phyloP scores from a whole-genome alignment of 1,140 invertebrate species.

The Chironomus tepperi region DNA sequence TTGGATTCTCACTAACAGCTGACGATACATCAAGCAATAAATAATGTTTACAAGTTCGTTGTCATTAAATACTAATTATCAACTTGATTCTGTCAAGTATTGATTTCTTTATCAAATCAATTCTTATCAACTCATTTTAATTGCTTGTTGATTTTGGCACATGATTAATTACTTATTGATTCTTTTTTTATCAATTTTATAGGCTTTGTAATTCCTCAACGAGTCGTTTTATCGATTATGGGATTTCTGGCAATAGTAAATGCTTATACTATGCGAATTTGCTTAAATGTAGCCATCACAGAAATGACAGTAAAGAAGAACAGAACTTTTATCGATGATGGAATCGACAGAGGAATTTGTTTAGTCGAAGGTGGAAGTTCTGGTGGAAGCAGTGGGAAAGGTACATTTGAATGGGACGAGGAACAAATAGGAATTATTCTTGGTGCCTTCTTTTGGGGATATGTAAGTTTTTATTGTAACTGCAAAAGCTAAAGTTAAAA shows the following conservation, averaged over 20 bases:
- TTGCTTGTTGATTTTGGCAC: not conserved
- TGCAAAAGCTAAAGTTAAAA: no score
- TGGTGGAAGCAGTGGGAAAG: conserved; percentile 25
- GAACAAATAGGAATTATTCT: conserved; percentile 47
- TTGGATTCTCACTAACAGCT: not conserved
- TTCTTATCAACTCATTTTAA: no score
- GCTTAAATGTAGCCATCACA: conserved; percentile 81
- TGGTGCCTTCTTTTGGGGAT: conserved; percentile 54
- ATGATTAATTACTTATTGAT: conserved; percentile 26
- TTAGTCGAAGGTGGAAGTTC: conserved; percentile 34
- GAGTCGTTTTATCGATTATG: conserved; percentile 71
- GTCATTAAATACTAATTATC: not conserved
- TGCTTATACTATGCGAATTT: conserved; percentile 81
- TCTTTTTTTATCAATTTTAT: conserved; percentile 34
- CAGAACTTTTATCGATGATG: conserved; percentile 29
- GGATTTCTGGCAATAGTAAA: conserved; percentile 78
- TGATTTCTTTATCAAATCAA: no score
- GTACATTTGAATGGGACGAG: conserved; percentile 34
- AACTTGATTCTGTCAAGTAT: conserved; percentile 26
- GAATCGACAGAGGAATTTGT: conserved; percentile 36
- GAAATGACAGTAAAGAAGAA: conserved; percentile 58
- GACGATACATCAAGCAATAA: conserved; percentile 6
- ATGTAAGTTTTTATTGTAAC: conserved; percentile 35
- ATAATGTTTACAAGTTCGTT: not conserved
- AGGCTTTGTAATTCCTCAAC: conserved; percentile 58